Base-by-base conservation (phyloP, 2,888 invertebrate species). In the Sarcophaga variegata region DNA sequence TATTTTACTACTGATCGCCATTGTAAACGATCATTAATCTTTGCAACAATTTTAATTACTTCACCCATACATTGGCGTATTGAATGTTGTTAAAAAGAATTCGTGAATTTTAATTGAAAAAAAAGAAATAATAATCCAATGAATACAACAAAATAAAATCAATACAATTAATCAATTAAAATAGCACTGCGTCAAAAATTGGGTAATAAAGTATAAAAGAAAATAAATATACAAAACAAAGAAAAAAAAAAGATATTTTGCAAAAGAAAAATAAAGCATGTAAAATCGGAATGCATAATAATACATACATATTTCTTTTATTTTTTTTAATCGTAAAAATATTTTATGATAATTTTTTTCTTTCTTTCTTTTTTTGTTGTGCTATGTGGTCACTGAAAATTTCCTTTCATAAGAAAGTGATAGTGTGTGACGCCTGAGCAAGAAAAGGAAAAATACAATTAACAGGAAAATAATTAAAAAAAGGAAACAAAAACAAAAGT, bases 11-110 rank as follows among this genome's bases (percentile, higher is more conserved):
- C 25, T 60, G 49, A 72, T 80, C 63, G 20, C 62, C 47, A 49
- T 74, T 74, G 45, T 25, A 37, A 54, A 17, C 45, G 37, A 76
- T 70, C 54, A 70, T 70, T 75, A 82, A 74, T 72, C 6, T n/a
- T 63, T 54, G n/a, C 67, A 78, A 62, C 17, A 72, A 74, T 67
- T 77, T 77, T 78, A 78, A 83, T 83, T 83, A 20, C 71, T 12
- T 77, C 71, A 37, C 59, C 20, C 22, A 11, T 14, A 70, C 75
- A 64, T 45, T 59, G 1, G 14, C 27, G 47, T 37, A 62, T 69
- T 47, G 4, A 66, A 72, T 20, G 3, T 17, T 49, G 67, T 74
- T 66, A 37, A 27, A 54, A 54, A 70, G 22, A 17, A 54, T 70
- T 27, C 27, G 27, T 37, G 37, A 37, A 37, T 37, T 8, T 37